These are phyloP conservation scores for Harpegnathos saltator DNA, from an alignment of 1,140 invertebrate species.

Conservation along the genomic window DNA sequence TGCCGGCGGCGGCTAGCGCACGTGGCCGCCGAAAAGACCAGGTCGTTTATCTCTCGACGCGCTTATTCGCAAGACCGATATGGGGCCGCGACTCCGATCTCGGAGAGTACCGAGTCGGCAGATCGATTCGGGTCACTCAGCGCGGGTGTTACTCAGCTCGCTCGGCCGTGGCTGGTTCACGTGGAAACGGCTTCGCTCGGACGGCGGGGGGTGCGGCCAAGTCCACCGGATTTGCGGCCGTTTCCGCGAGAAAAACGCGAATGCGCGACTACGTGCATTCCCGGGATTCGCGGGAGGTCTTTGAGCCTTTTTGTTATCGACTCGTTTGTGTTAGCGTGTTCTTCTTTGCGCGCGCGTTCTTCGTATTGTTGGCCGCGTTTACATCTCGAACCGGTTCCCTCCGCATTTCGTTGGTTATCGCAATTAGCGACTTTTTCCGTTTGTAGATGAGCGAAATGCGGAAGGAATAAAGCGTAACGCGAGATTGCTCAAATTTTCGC, in stretches of 20 bases:
- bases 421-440: no score
- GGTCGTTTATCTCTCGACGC: slow-evolving; percentile 35
- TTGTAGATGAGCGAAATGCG: no score
- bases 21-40: background rate
- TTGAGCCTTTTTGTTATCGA: background rate
- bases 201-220: background rate
- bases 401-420: no score
- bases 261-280: background rate
- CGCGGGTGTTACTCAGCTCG: background rate
- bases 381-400: no score
- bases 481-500: no score
- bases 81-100: background rate
- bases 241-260: background rate
- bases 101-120: background rate
- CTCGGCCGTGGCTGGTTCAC: slow-evolving; percentile 12
- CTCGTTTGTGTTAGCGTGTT: no score
- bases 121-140: slow-evolving; percentile 45
- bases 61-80: slow-evolving; percentile 20
- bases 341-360: no score
- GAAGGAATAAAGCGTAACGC: no score
- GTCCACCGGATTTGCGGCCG: slow-evolving; percentile 2
- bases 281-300: background rate
- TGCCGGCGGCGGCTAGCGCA: background rate
- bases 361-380: no score
- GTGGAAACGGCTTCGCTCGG: slow-evolving; percentile 26